These are phyloP conservation scores for Felis chaus DNA, from an alignment of 2,113 vertebrate genomes.

Conservation along the genomic window DNA sequence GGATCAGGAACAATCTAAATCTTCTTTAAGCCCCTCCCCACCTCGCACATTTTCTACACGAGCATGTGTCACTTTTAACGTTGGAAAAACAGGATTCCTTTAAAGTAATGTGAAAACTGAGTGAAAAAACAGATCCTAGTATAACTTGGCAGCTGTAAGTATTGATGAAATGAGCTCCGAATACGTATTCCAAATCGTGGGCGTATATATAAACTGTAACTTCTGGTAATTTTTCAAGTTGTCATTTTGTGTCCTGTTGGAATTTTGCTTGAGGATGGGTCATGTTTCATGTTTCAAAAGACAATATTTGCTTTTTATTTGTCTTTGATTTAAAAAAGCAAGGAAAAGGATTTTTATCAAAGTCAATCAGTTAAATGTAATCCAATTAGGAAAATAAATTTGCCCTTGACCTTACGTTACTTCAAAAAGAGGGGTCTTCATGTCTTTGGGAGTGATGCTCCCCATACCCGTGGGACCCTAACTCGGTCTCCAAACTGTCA, in stretches of 20 bases:
- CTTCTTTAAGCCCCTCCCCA: neutral
- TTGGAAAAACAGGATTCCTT: neutral
- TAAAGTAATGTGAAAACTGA: neutral
- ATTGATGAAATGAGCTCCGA: neutral
- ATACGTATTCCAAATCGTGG: neutral
- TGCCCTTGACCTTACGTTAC: conserved; percentile 38
- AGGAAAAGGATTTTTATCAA: conserved; percentile 67
- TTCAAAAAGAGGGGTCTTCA: conserved; percentile 66
- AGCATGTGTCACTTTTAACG: neutral
- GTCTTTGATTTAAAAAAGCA: conserved; percentile 70
- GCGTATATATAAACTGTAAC: rapidly evolving
- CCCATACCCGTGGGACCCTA: neutral
- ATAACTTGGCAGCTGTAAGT: rapidly evolving
- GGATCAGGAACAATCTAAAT: neutral
- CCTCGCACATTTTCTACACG: neutral
- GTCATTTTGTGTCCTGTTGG: neutral
- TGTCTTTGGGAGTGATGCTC: conserved; percentile 55
- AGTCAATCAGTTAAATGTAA: conserved; percentile 76
- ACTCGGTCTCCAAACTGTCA: neutral
- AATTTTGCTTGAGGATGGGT: neutral
- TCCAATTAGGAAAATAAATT: conserved; percentile 78
- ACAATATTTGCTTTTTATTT: conserved; percentile 68
- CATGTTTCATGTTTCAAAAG: conserved; percentile 51
- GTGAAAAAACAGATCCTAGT: neutral
- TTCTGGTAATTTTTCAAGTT: neutral